These are phyloP conservation scores for Tetranychus urticae DNA, from an alignment of 1,140 invertebrate species.

Conservation along the genomic window DNA sequence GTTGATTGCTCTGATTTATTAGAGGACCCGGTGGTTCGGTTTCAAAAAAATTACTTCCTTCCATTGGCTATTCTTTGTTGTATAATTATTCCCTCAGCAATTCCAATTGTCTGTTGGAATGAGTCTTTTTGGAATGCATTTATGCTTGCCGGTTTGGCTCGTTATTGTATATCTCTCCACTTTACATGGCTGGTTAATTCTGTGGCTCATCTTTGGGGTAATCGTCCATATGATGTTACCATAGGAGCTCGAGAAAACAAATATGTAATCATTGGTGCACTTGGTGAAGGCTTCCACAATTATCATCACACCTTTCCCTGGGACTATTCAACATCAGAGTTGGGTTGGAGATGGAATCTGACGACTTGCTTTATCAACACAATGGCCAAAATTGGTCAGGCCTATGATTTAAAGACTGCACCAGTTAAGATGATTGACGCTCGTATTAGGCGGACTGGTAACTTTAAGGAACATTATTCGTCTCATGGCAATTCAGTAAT, in stretches of 20 bases:
- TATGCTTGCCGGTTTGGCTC: conserved; percentile 51
- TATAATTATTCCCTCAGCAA: conserved; percentile 56
- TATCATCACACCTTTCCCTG: conserved; percentile 89
- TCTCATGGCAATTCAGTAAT: no score
- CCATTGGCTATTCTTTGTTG: conserved; percentile 46
- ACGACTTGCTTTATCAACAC: conserved; percentile 33
- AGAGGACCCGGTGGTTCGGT: conserved; percentile 54
- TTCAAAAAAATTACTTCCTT: conserved; percentile 49
- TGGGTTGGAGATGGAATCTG: conserved; percentile 37
- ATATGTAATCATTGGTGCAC: conserved; percentile 24
- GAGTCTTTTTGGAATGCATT: conserved; percentile 52
- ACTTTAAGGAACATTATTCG: neutral
- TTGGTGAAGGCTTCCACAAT: conserved; percentile 46
- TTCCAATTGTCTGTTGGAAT: conserved; percentile 57
- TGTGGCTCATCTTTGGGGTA: conserved; percentile 73
- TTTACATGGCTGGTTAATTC: conserved; percentile 86
- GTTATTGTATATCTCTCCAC: conserved; percentile 63
- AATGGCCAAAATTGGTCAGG: conserved; percentile 30
- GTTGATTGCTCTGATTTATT: conserved; percentile 65
- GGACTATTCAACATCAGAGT: conserved; percentile 67
- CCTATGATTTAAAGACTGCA: conserved; percentile 26
- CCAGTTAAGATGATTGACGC: neutral
- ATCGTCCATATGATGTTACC: conserved; percentile 57
- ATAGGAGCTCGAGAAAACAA: conserved; percentile 28
- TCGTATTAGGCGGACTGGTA: neutral